These are phyloP conservation scores for Nyleta sp. DNA, from an alignment of 2,888 invertebrate species.

Conservation along the genomic window DNA sequence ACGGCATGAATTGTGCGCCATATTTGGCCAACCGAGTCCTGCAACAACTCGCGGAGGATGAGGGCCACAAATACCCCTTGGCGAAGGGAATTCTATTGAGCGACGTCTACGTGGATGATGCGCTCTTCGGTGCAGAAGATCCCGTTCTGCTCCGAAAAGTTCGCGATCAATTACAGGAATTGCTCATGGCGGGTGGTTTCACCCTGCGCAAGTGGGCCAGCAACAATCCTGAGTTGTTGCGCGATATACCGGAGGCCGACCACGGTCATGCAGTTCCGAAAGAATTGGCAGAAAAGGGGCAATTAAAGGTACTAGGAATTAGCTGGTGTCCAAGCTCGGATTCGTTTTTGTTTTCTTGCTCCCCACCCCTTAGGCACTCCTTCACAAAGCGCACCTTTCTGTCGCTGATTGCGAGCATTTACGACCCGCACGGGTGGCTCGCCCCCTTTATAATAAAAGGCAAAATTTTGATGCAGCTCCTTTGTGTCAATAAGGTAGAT, in stretches of 20 bases:
- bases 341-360: too few relatives aligned
- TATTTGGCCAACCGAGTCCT: conserved; percentile 8
- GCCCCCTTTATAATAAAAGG: conserved; percentile 9
- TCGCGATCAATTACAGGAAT: too few relatives aligned
- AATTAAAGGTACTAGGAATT: conserved; percentile 10
- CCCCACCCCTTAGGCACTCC: too few relatives aligned
- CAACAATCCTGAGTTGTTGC: neutral
- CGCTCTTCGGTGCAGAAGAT: conserved; percentile 6
- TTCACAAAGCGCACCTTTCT: too few relatives aligned
- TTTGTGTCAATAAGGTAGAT: conserved; percentile 11
- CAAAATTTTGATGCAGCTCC: conserved; percentile 2
- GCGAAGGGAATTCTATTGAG: too few relatives aligned
- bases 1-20: conserved; percentile 3
- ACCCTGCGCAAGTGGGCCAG: conserved; percentile 10
- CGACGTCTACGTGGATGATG: conserved; percentile 18
- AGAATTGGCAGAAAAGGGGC: neutral
- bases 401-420: too few relatives aligned
- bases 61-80: too few relatives aligned
- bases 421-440: conserved; percentile 13
- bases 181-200: conserved; percentile 25
- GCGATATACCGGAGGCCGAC: neutral
- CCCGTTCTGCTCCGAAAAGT: too few relatives aligned
- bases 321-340: too few relatives aligned
- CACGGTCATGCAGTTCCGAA: conserved; percentile 2
- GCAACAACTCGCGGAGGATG: neutral